Percentiles rank a stretch among this genome's conserved stretches.
Evolutionary conservation across 2,797 vertebrate genomes (phyloP).

Genomic region (Geotrypetes seraphini): DNA sequence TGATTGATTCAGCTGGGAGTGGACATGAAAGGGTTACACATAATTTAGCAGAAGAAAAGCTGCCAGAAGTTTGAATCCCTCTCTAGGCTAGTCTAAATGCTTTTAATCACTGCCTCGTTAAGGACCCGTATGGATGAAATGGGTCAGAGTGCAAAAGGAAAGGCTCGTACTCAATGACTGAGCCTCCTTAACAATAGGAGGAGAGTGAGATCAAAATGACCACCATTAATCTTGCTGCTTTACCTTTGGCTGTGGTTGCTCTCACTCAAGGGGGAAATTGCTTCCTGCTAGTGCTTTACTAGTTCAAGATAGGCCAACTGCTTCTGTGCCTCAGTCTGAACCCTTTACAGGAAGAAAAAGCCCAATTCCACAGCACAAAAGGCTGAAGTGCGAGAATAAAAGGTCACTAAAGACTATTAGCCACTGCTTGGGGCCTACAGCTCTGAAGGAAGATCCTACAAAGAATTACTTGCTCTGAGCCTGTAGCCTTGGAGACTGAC

Average conservation of each 20-base stretch:
- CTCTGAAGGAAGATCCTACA: conserved; percentile 13
- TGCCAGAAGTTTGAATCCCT: too few relatives aligned
- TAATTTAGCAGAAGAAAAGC: too few relatives aligned
- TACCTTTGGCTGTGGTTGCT: conserved; percentile 3
- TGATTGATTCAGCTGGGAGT: too few relatives aligned
- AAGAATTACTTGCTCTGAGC: conserved; percentile 6
- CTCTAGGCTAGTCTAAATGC: too few relatives aligned
- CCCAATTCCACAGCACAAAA: conserved; percentile 41
- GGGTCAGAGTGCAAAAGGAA: too few relatives aligned
- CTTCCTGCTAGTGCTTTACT: neutral
- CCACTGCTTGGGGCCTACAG: conserved; percentile 17
- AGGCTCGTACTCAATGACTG: too few relatives aligned
- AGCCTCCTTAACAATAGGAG: too few relatives aligned
- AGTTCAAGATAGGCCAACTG: conserved; percentile 1
- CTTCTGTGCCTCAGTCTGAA: conserved; percentile 3
- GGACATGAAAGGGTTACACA: too few relatives aligned
- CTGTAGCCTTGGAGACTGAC: too few relatives aligned
- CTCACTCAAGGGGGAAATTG: conserved; percentile 6
- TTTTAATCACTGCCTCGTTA: too few relatives aligned
- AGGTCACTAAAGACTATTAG: conserved; percentile 34
- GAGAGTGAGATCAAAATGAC: conserved; percentile 1
- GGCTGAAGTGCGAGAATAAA: conserved; percentile 42
- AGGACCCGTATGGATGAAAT: too few relatives aligned
- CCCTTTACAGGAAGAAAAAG: conserved; percentile 27
- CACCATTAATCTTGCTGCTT: conserved; percentile 1